Base-by-base conservation (phyloP, 2,888 invertebrate genomes). In the Beris chalybata region DNA sequence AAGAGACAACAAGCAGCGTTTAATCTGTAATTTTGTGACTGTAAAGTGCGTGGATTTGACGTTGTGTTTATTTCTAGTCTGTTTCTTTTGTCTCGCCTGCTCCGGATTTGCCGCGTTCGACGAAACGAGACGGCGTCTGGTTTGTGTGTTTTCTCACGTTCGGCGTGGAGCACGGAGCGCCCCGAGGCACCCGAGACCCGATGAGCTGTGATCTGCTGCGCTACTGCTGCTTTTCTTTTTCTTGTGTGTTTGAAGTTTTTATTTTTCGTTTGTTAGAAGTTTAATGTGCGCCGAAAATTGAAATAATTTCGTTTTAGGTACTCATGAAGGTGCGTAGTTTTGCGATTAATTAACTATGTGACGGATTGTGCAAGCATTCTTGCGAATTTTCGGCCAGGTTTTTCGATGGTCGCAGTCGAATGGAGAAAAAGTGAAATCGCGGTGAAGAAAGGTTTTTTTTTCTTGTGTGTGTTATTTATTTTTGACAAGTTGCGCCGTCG, bases 281-380 rank as follows among this genome's bases (percentile, higher is more conserved):
- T 61, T 61, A 38, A 61, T 61, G 61, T 61, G 31, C 52, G 50
- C 61, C 50, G 38, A 50, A 38, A 61, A 50, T 61, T 52, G 38
- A 61, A 32, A 61, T 29, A 50, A 50, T 38, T 22, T 50, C 50
- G 50, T 11, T 30, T 38, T 50, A 9, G 9, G 38, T 38, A 61
- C 61, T 61, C 61, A 61, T 61, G 61, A 61, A 61, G 61, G 61
- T 61, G 61, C 61, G 50, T 61, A 61, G 50, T 50, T 38, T 50
- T 13, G 5, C 15, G 7, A 13, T 43, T 52, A 11, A 52, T 38
- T 52, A 12, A 22, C n/a, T 5, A 22, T 50, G 50, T 50, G 31
- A 38, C 3, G 48, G 52, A 22, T 22, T 38, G 52, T 52, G 61
- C 43, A 32, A 61, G 61, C 38, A 52, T 61, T 15, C 22, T 15